Evolutionary conservation across 2,113 vertebrate species (phyloP), one percentile per base, ranked within the genome.

Genomic region (Irena cyanogastra): DNA sequence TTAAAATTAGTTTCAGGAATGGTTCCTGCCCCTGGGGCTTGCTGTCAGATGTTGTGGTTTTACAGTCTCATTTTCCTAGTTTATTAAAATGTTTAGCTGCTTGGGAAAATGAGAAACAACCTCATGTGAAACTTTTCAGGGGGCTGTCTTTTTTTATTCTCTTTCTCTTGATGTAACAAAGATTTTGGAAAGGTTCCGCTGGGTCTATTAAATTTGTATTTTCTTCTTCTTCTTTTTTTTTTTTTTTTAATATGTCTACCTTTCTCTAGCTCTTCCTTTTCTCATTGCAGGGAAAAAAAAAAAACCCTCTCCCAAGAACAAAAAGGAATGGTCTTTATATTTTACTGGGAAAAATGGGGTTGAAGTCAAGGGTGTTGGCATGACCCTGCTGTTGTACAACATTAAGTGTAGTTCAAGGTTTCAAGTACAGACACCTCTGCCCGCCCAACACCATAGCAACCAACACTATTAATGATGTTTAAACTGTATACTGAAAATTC

Each of bases 1-100:
- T 95, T 96, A 95, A 97, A 96, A 96, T 96, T 93, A 97, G 93
- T 94, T 93, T 94, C 92, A 81, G 90, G 69, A 93, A 93, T 68
- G 70, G 54, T 92, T 95, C 76, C 64, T 96, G 56, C 88, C 95
- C 44, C 37, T 92, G 86, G 70, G 91, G 87, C 83, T 93, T 82
- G 87, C 89, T 94, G 93, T 96, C 93, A 95, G 94, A 96, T 95
- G 86, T 75, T 89, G 77, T 71, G 88, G 49, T 88, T 94, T 96
- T 93, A 94, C 87, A 81, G 77, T 78, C 83, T 95, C 45, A 81
- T 95, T 94, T 96, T 87, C 65, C 78, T 89, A 61, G 89, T 97
- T 95, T 90, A 96, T 93, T 90, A 91, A 95, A 94, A 94, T 94
- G 75, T 93, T 95, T 87, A 77, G 95, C 87, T 94, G 82, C 87